phyloP scores from a whole-genome alignment of 2,113 vertebrate species.

The Candoia aspera region DNA sequence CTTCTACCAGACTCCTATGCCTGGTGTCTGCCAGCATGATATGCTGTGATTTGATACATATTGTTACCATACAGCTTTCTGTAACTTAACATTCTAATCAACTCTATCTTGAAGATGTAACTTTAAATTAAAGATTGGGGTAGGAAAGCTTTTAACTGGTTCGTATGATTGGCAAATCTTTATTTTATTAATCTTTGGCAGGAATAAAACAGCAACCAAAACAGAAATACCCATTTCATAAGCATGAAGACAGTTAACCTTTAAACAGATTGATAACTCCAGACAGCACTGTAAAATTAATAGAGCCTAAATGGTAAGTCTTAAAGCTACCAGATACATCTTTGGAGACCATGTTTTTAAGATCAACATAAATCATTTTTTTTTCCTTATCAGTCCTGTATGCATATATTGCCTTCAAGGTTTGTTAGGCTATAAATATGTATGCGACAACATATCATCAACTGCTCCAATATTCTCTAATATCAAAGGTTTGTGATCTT shows the following conservation, averaged over 20 bases:
- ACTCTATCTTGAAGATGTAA: constrained; percentile 3
- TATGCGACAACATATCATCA: constrained; percentile 44
- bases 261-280: constrained; percentile 90
- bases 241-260: constrained; percentile 87
- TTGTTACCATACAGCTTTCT: neutral
- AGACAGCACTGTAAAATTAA: constrained; percentile 87
- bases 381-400: constrained; percentile 59
- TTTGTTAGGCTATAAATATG: constrained; percentile 67
- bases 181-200: constrained; percentile 73
- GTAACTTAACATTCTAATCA: constrained; percentile 4
- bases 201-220: constrained; percentile 76
- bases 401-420: constrained; percentile 60
- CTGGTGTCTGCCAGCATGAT: neutral
- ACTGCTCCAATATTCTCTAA: constrained; percentile 46
- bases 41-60: neutral
- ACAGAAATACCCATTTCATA: constrained; percentile 81
- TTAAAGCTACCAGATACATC: constrained; percentile 75
- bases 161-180: constrained; percentile 56
- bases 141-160: constrained; percentile 47
- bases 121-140: constrained; percentile 50
- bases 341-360: constrained; percentile 76
- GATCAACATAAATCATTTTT: constrained; percentile 78
- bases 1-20: neutral
- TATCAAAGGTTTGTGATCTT: constrained; percentile 46
- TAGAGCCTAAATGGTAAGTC: constrained; percentile 79